Evolutionary conservation across 2,797 vertebrate species (phyloP).

Genomic region (Acrossocheilus wenchowensis): DNA sequence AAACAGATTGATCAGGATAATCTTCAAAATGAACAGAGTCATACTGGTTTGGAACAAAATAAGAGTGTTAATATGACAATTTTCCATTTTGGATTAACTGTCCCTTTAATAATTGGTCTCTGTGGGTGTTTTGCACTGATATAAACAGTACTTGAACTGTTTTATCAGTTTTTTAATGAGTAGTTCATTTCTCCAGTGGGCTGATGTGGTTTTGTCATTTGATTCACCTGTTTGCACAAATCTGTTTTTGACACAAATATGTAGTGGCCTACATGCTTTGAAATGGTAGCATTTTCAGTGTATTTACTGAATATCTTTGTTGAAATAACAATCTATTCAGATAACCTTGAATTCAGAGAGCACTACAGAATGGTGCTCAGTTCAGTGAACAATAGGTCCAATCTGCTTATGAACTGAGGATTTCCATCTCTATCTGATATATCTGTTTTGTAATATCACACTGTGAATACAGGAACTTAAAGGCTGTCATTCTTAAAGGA

Average conservation of each 20-base stretch:
- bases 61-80: not conserved
- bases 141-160: not conserved
- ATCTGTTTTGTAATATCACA: slow-evolving; percentile 73
- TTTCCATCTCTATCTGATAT: slow-evolving; percentile 27
- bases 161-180: not conserved
- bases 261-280: not conserved
- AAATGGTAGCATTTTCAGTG: not conserved
- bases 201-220: not conserved
- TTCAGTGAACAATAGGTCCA: slow-evolving; percentile 4
- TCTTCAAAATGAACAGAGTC: not conserved
- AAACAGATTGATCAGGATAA: not conserved
- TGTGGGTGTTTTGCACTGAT: not conserved
- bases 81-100: not conserved
- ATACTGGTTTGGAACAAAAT: not conserved
- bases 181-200: not conserved
- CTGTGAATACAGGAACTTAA: slow-evolving; percentile 68
- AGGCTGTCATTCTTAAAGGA: slow-evolving; percentile 60
- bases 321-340: not conserved
- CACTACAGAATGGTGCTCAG: not conserved
- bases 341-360: not conserved
- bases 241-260: not conserved
- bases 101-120: not conserved
- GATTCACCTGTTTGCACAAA: not conserved
- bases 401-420: slow-evolving; percentile 16
- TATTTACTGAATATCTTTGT: slow-evolving; percentile 20